Base-by-base conservation (phyloP, 2,113 vertebrate genomes). In the Sinocyclocheilus anophthalmus region DNA sequence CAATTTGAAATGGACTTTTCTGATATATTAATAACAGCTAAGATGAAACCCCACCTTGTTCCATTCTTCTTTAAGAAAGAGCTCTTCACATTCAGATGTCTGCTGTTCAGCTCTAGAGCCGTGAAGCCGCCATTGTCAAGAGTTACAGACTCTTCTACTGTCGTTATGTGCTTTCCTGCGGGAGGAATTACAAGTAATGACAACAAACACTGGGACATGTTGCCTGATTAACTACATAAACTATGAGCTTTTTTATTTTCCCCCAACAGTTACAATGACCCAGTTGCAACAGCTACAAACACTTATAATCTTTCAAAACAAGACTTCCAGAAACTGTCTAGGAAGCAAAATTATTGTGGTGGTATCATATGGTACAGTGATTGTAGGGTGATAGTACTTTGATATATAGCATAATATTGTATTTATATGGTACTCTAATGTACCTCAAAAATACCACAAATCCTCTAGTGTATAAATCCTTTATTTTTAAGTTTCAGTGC, bases 121-220 rank as follows among this genome's bases (percentile, higher is more conserved):
- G 97, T 97, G 91, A 99, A 99, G 1, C 97, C 97, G 67, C 97
- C 97, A 0, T 98, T 99, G 91, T 98, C 98, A 92, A 99, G 92
- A 0, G 96, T 99, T 57, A 97, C 96, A 0, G 96, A 93, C 91
- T 98, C 97, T 88, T 98, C 97, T 82, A 94, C 93, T 0, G 94
- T 95, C 81, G 96, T 95, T 20, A 83, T 78, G 42, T 81, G 84
- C 33, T 77, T 85, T 37, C 75, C 55, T 84, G 81, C 20, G 33
- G 30, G 30, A 75, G 59, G 48, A 42, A 65, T 37, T 5, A 63
- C 16, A 55, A 13, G 12, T 45, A 26, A 45, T n/a, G 20, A 24
- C 37, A 69, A 26, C n/a, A 63, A 59, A 63, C 30, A 39, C 30
- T 79, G 14, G 5, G 22, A 76, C 16, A n/a, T 18, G 42, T 16